Base-by-base conservation (phyloP, 2,113 vertebrate genomes). In the Microcebus ravelobensis region DNA sequence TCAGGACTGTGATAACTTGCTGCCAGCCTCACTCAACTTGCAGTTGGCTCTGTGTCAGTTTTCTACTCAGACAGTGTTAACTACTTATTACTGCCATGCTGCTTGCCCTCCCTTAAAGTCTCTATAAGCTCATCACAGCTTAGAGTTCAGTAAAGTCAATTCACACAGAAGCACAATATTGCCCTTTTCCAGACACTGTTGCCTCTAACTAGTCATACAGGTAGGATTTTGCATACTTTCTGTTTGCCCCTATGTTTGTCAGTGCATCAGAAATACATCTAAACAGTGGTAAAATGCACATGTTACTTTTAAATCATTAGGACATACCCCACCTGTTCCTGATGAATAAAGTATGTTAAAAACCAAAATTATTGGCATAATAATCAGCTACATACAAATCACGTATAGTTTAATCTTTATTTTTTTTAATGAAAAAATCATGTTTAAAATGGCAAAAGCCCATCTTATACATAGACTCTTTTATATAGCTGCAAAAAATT, bases 161-260 rank as follows among this genome's bases (percentile, higher is more conserved):
- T 91, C 92, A 97, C 95, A 97, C 92, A 97, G 79, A 98, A 99
- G 98, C 99, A 99, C 98, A 99, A 98, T 98, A 98, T 98, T 98
- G 25, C 95, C 96, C 84, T 10, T 98, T 98, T 98, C 96, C 76
- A 96, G 67, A 98, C 96, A 96, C 85, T 96, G 87, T 98, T 98
- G 81, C 88, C 90, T 98, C 88, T 97, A 63, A 92, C 96, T 94
- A 95, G 90, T 98, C 97, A 91, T 34, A 94, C 79, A 97, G n/a
- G 91, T 97, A 96, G 93, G 87, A 84, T 97, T 97, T 93, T 95
- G 94, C 95, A 77, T 96, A 96, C n/a, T 91, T 96, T 67, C 90
- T 95, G 65, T 96, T 91, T 95, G 96, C 97, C 96, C 87, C 52
- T 97, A 36, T 71, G 95, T 81, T 31, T 96, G 45, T 97, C 63